Conservation (phyloP, 1,140 invertebrate species). For the Drosophila ananassae region DNA sequence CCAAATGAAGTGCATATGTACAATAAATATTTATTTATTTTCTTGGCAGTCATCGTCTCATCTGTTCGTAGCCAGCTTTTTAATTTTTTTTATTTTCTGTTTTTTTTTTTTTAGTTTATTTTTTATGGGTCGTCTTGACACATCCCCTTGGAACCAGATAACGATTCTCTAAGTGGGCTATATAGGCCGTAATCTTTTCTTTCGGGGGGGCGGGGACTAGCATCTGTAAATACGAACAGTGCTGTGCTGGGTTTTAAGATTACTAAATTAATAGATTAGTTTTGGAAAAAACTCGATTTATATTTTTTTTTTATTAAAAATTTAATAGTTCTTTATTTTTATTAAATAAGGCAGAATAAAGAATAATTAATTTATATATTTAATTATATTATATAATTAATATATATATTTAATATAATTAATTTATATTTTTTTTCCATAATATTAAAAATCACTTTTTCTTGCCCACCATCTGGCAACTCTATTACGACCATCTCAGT, state of each 20-base stretch:
- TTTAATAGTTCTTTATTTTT: too few relatives aligned
- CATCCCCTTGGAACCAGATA: slow-evolving; percentile 3
- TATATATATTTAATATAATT: too few relatives aligned
- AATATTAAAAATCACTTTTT: neutral
- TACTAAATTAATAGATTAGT: too few relatives aligned
- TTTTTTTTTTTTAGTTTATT: slow-evolving; percentile 9
- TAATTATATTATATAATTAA: too few relatives aligned
- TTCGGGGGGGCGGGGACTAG: too few relatives aligned
- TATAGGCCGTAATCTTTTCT: neutral
- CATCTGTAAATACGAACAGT: slow-evolving; percentile 1
- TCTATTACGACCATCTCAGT: slow-evolving; percentile 1
- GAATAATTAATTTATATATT: too few relatives aligned
- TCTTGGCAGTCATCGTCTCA: slow-evolving; percentile 23
- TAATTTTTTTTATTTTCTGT: neutral
- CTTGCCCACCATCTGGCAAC: slow-evolving; percentile 11
- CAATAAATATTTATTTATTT: slow-evolving; percentile 39
- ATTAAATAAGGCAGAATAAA: too few relatives aligned
- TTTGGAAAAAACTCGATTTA: too few relatives aligned
- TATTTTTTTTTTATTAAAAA: too few relatives aligned
- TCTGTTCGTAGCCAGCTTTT: slow-evolving; percentile 18
- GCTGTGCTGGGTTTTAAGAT: neutral
- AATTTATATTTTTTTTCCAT: neutral
- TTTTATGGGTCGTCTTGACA: slow-evolving; percentile 7
- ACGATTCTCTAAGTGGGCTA: slow-evolving; percentile 10
- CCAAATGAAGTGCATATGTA: slow-evolving; percentile 40